A percentile compares a stretch with the other conserved stretches of the same genome.
Conservation (phyloP, 2,888 invertebrate genomes). For the Diarsia dahlii region DNA sequence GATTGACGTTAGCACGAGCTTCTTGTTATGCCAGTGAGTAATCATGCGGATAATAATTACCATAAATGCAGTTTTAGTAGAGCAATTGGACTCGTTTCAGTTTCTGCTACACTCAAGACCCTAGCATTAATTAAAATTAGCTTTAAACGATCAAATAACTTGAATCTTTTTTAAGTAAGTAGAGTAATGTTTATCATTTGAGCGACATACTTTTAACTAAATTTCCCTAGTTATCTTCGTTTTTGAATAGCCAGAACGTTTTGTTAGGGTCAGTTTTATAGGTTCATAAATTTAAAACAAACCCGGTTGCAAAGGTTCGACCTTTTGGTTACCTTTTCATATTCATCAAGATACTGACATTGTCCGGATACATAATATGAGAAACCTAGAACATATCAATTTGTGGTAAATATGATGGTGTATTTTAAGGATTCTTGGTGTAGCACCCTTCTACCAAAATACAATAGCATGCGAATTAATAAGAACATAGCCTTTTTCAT, state of each 20-base stretch:
- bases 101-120: background rate
- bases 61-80: slow-evolving; percentile 18
- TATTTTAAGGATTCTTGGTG: background rate
- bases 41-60: slow-evolving; percentile 17
- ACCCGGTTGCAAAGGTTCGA: background rate
- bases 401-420: background rate
- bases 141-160: background rate
- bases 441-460: background rate
- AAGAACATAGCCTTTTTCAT: background rate
- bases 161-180: background rate
- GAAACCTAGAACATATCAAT: background rate
- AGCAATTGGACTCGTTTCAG: background rate
- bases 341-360: background rate
- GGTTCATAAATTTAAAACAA: background rate
- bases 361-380: background rate
- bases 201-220: background rate
- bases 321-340: background rate
- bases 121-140: background rate
- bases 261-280: background rate
- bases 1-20: background rate
- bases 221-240: background rate
- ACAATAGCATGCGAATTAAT: background rate
- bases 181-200: background rate
- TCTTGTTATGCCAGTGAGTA: slow-evolving; percentile 21
- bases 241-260: background rate